Percentiles rank a stretch among this genome's conserved stretches.
These are phyloP conservation scores for Tauraco erythrolophus DNA, from an alignment of 2,113 vertebrate species.

Conservation along the genomic window DNA sequence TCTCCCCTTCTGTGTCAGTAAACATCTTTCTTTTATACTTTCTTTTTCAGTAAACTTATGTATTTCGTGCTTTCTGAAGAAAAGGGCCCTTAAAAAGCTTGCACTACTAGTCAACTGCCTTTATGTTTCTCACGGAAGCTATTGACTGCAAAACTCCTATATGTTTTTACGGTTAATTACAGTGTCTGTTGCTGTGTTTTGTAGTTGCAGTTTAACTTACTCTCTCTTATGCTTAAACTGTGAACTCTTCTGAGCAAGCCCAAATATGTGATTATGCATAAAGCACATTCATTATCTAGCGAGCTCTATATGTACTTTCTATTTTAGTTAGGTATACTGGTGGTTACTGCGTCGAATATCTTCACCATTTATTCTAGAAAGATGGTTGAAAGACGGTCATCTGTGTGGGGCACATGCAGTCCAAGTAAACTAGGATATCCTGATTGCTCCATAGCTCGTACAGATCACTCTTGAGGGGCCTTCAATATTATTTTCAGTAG, in stretches of 20 bases:
- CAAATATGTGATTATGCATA: not conserved
- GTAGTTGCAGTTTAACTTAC: not conserved
- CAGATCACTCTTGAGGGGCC: not conserved
- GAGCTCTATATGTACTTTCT: not conserved
- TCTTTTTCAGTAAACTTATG: not conserved
- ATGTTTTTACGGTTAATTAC: not conserved
- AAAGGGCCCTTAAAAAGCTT: not conserved
- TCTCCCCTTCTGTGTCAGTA: not conserved
- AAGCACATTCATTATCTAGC: not conserved
- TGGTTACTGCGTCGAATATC: not conserved
- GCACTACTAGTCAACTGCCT: rapidly evolving
- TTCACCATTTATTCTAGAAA: not conserved
- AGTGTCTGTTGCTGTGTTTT: not conserved
- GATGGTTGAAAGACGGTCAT: not conserved
- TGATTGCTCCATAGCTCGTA: not conserved
- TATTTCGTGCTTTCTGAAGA: rapidly evolving
- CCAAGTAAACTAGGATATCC: not conserved
- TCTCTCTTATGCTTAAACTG: not conserved
- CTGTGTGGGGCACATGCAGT: rapidly evolving
- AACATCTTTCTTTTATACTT: not conserved
- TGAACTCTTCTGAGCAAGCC: not conserved
- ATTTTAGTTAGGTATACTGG: not conserved
- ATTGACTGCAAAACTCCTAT: rapidly evolving
- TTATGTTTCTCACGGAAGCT: not conserved
- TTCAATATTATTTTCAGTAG: not conserved